phyloP scores from a whole-genome alignment of 2,888 invertebrate species.

The Zaprionus lineosus region DNA sequence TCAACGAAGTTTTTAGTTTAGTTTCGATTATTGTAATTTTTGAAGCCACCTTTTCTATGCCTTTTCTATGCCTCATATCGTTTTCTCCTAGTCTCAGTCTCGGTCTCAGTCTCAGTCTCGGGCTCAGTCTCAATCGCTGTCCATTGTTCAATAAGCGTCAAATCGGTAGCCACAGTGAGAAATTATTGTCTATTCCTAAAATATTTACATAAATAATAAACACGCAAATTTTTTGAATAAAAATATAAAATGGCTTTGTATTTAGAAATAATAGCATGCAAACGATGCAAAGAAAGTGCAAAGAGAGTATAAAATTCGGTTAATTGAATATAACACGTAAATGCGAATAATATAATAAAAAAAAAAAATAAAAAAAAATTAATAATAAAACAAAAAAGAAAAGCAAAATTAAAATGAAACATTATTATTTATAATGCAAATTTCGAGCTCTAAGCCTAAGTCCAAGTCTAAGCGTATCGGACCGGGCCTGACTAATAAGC shows the following conservation, averaged over 20 bases:
- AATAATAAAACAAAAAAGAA: constrained; percentile 2
- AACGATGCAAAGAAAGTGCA: constrained; percentile 54
- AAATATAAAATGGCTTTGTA: constrained; percentile 7
- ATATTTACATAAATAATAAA: constrained; percentile 64
- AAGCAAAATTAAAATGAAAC: constrained; percentile 22
- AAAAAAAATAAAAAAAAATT: constrained; percentile 22
- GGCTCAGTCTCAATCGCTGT: constrained; percentile 2
- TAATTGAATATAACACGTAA: constrained; percentile 63
- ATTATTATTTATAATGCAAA: constrained; percentile 51
- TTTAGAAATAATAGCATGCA: constrained; percentile 6
- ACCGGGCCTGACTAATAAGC: constrained; percentile 57
- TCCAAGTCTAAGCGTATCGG: constrained; percentile 10
- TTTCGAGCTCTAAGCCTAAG: constrained; percentile 21
- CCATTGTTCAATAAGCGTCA: constrained; percentile 24
- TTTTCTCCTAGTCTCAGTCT: neutral
- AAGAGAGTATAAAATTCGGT: constrained; percentile 33
- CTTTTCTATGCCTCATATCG: too few relatives aligned
- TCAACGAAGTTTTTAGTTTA: too few relatives aligned
- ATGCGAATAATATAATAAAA: constrained; percentile 9
- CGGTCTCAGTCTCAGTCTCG: neutral
- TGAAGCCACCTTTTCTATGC: too few relatives aligned
- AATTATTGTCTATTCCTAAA: constrained; percentile 44
- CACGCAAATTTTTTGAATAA: constrained; percentile 45
- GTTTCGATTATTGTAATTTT: too few relatives aligned
- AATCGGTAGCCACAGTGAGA: constrained; percentile 28